phyloP scores from a whole-genome alignment of 2,888 invertebrate species.

The Stenodera caucasica region DNA sequence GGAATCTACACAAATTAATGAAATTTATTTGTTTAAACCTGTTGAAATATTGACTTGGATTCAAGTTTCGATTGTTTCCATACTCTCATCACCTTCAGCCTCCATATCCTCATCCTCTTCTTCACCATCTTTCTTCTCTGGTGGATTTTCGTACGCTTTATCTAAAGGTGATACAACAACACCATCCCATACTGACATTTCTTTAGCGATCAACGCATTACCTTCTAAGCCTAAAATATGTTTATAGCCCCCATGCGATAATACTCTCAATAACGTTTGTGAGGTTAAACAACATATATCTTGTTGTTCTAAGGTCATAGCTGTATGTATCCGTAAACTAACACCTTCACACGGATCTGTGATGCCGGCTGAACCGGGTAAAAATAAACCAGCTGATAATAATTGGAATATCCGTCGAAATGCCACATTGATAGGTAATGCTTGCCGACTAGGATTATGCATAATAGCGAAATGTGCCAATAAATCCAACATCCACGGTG shows the following conservation, averaged over 20 bases:
- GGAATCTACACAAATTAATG: too few species aligned
- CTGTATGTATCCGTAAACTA: slow-evolving; percentile 85
- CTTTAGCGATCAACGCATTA: slow-evolving; percentile 63
- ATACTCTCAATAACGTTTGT: slow-evolving; percentile 87
- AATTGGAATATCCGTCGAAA: slow-evolving; percentile 89
- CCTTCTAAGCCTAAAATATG: slow-evolving; percentile 77
- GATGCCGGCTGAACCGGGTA: slow-evolving; percentile 91
- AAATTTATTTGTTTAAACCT: too few species aligned
- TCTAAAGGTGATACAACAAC: slow-evolving; percentile 95
- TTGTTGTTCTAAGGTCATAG: slow-evolving; percentile 87
- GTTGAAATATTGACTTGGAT: background rate
- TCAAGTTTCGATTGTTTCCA: slow-evolving; percentile 56
- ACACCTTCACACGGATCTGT: slow-evolving; percentile 94
- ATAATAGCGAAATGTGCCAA: slow-evolving; percentile 95
- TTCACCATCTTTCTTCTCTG: slow-evolving; percentile 74
- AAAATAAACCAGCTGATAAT: slow-evolving; percentile 89
- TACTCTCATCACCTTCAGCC: slow-evolving; percentile 62
- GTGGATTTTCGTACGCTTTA: slow-evolving; percentile 84
- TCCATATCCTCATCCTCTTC: slow-evolving; percentile 71
- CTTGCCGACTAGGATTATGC: slow-evolving; percentile 93
- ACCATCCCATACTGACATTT: slow-evolving; percentile 97
- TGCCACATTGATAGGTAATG: slow-evolving; percentile 88
- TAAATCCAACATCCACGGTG: slow-evolving; percentile 96
- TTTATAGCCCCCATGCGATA: slow-evolving; percentile 92
- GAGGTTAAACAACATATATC: slow-evolving; percentile 93